Percentiles rank a stretch among this genome's conserved stretches.
Conservation (phyloP, 2,797 vertebrate genomes). For the Ispidina lecontei region DNA sequence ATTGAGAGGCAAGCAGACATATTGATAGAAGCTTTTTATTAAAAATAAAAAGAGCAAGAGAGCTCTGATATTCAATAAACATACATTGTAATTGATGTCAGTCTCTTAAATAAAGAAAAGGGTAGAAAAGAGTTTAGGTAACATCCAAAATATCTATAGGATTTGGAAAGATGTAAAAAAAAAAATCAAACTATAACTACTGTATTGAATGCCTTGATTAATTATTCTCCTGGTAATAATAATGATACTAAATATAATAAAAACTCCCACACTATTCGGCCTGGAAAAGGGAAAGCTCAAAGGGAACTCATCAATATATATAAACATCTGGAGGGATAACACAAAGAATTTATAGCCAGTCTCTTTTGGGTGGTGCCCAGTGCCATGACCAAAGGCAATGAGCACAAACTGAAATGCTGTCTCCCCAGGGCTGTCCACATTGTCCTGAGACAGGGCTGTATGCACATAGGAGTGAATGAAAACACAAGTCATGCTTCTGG, state of each 20-base stretch:
- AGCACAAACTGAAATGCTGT: background rate
- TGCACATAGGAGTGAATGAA: background rate
- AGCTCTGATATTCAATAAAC: background rate
- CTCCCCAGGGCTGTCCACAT: background rate
- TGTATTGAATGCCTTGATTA: background rate
- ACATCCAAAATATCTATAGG: background rate
- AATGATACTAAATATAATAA: background rate
- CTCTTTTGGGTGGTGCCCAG: background rate
- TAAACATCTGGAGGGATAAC: background rate
- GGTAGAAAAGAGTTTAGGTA: background rate
- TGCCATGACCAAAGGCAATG: background rate
- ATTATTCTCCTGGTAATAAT: background rate
- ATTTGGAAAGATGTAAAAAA: background rate
- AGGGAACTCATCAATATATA: background rate
- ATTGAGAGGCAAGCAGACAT: background rate
- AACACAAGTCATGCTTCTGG: background rate
- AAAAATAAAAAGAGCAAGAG: background rate
- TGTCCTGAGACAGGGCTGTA: background rate
- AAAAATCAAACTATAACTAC: background rate
- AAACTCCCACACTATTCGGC: background rate
- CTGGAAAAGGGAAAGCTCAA: background rate
- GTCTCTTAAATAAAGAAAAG: background rate
- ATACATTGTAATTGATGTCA: background rate
- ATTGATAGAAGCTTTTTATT: background rate
- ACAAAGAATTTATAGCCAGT: background rate